phyloP scores from a whole-genome alignment of 2,797 vertebrate genomes.

The Pipistrellus kuhlii region DNA sequence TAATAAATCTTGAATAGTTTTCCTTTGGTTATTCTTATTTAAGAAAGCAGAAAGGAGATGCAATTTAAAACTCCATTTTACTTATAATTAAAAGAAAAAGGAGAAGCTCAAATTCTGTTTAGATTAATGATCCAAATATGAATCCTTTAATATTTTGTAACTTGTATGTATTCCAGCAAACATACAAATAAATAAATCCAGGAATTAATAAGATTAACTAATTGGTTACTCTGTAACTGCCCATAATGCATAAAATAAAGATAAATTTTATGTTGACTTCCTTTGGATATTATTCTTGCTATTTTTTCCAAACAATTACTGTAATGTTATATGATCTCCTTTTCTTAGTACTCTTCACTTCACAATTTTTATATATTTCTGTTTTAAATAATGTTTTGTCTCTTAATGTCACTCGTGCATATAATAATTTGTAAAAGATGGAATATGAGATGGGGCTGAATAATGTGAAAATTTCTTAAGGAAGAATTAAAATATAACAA shows the following conservation, averaged over 20 bases:
- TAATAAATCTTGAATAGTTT: not conserved
- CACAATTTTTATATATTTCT: conserved; percentile 61
- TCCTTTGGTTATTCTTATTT: conserved; percentile 17
- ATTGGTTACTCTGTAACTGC: not conserved
- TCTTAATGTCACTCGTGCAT: conserved; percentile 12
- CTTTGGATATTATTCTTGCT: not conserved
- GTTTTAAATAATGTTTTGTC: conserved; percentile 6
- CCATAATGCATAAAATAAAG: not conserved
- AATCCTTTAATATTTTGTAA: conserved; percentile 43
- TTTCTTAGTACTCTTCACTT: not conserved
- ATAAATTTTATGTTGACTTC: not conserved
- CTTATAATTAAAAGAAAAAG: not conserved
- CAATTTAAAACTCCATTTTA: not conserved
- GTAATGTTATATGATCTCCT: conserved; percentile 4
- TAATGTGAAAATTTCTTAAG: not conserved
- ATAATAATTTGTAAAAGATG: conserved; percentile 35
- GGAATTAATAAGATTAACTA: conserved; percentile 38
- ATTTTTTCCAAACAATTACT: not conserved
- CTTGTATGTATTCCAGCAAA: conserved; percentile 16
- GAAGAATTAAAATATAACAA: conserved; percentile 36
- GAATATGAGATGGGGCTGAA: not conserved
- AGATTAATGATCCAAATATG: not conserved
- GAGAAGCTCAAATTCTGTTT: not conserved
- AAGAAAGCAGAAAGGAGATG: not conserved
- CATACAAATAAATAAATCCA: conserved; percentile 30